These are phyloP conservation scores for Heteropelma amictum DNA, from an alignment of 2,888 invertebrate genomes.

Conservation along the genomic window DNA sequence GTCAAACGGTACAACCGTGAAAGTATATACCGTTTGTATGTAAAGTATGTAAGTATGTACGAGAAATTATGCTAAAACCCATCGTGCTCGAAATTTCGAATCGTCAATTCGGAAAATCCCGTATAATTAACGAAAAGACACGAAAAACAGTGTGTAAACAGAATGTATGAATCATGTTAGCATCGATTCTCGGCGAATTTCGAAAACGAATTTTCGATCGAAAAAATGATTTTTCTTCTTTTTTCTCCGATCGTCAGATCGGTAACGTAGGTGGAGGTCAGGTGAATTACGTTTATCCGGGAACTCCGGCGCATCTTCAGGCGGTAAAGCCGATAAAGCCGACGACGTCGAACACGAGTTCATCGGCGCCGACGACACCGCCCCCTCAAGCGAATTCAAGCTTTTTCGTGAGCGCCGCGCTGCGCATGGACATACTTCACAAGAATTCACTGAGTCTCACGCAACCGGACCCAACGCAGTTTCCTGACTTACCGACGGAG, in stretches of 20 bases:
- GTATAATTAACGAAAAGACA: too few species aligned
- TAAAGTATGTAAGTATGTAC: too few species aligned
- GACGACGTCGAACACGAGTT: conserved; percentile 66
- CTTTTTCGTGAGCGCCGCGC: conserved; percentile 92
- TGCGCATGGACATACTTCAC: conserved; percentile 88
- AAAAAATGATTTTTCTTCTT: too few species aligned
- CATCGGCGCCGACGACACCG: conserved; percentile 71
- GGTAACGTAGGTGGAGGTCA: conserved; percentile 68
- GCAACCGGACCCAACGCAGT: conserved; percentile 85
- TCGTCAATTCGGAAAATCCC: too few species aligned
- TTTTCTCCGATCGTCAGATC: conserved; percentile 67
- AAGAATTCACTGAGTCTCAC: conserved; percentile 86
- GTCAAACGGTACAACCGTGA: too few species aligned
- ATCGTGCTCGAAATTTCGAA: too few species aligned
- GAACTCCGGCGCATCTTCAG: conserved; percentile 82
- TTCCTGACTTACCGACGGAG: conserved; percentile 89
- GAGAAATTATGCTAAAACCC: too few species aligned
- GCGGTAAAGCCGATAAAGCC: conserved; percentile 79
- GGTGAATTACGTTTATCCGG: conserved; percentile 81
- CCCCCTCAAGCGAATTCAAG: conserved; percentile 77
- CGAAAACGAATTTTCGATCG: too few species aligned
- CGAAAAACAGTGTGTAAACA: too few species aligned
- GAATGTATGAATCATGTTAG: neutral
- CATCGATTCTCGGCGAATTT: too few species aligned
- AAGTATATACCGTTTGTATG: too few species aligned